Percentiles rank a stretch among this genome's conserved stretches.
Evolutionary conservation across 1,140 invertebrate genomes (phyloP).

Genomic region (Mylabris phalerata): DNA sequence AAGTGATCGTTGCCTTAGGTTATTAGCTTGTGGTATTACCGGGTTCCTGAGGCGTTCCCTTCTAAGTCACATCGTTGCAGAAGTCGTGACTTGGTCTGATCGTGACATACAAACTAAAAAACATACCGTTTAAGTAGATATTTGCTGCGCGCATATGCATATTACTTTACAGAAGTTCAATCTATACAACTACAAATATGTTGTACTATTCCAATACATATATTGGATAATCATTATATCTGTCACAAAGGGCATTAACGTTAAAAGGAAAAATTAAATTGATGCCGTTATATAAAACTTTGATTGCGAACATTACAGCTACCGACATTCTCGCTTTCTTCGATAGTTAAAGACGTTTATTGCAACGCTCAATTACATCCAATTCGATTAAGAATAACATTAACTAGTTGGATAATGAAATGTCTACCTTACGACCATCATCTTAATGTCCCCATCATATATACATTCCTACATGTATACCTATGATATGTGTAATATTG

Average conservation of each 20-base stretch:
- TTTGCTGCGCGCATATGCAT: slow-evolving; percentile 31
- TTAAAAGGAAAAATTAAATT: slow-evolving; percentile 13
- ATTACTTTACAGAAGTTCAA: slow-evolving; percentile 22
- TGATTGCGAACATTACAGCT: slow-evolving; percentile 32
- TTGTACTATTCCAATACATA: slow-evolving; percentile 12
- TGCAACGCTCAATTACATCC: slow-evolving; percentile 29
- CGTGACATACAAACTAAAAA: slow-evolving; percentile 35
- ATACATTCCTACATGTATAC: too few species aligned
- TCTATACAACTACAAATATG: neutral
- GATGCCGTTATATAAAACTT: slow-evolving; percentile 23
- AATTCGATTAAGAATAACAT: slow-evolving; percentile 29
- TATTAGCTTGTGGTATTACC: slow-evolving; percentile 32
- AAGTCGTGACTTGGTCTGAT: slow-evolving; percentile 36
- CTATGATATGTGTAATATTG: too few species aligned
- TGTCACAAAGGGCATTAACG: slow-evolving; percentile 10
- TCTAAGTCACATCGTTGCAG: slow-evolving; percentile 28
- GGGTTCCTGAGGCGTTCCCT: slow-evolving; percentile 30
- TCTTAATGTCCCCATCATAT: neutral
- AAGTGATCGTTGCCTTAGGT: slow-evolving; percentile 23
- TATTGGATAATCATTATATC: neutral
- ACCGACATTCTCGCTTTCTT: slow-evolving; percentile 31
- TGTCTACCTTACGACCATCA: slow-evolving; percentile 16
- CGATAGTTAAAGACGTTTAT: slow-evolving; percentile 30
- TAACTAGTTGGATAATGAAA: slow-evolving; percentile 19
- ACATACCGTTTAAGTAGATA: slow-evolving; percentile 33